Evolutionary conservation across 1,140 invertebrate genomes (phyloP).

Genomic region (Nasonia longicornis): DNA sequence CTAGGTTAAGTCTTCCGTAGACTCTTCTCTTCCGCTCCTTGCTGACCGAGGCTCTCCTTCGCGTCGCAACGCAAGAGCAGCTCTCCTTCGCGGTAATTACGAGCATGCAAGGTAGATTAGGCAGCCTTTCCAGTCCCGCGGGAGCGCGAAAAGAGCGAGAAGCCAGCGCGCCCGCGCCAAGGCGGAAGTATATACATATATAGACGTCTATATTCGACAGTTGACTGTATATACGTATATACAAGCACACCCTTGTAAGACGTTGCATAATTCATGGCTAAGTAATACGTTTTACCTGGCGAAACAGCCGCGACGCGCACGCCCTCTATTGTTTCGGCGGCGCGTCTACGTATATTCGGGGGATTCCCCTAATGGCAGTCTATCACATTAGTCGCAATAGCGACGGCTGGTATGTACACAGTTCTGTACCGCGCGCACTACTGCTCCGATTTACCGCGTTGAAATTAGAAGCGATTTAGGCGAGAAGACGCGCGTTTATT

Average conservation of each 20-base stretch:
- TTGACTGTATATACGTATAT: not conserved
- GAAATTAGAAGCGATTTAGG: conserved; percentile 44
- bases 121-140: conserved; percentile 18
- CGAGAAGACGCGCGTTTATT: not conserved
- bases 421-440: conserved; percentile 42
- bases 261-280: conserved; percentile 63
- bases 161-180: not conserved
- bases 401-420: conserved; percentile 52
- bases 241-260: conserved; percentile 46
- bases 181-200: conserved; percentile 4
- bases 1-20: conserved; percentile 41
- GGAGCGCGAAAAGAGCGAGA: conserved; percentile 26
- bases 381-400: conserved; percentile 56
- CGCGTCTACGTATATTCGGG: not conserved
- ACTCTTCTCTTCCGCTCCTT: not conserved
- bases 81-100: conserved; percentile 41
- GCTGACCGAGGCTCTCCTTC: not conserved
- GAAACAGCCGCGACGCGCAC: not conserved
- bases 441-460: conserved; percentile 54
- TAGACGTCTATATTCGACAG: conserved; percentile 47
- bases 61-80: not conserved
- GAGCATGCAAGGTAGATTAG: conserved; percentile 48
- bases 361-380: conserved; percentile 61
- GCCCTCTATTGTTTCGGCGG: not conserved
- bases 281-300: conserved; percentile 63